These are phyloP conservation scores for Drosophila niveifrons DNA, from an alignment of 2,888 invertebrate genomes.

Conservation along the genomic window DNA sequence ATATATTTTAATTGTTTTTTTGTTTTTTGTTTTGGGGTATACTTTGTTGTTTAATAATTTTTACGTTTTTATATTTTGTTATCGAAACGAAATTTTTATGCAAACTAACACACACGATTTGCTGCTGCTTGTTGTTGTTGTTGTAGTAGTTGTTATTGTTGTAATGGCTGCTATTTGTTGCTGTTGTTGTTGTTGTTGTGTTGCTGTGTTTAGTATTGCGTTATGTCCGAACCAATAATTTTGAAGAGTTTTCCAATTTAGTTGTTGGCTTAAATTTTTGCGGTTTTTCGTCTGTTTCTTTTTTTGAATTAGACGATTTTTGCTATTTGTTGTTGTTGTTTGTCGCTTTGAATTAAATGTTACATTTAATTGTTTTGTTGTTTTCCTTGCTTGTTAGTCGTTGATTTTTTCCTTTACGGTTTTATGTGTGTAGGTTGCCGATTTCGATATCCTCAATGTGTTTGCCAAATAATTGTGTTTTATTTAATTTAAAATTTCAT, in stretches of 20 bases:
- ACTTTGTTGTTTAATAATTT: constrained; percentile 37
- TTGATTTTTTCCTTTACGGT: constrained; percentile 34
- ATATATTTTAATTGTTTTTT: constrained; percentile 46
- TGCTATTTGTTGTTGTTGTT: constrained; percentile 47
- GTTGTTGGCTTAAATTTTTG: constrained; percentile 82
- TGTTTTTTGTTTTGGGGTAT: constrained; percentile 36
- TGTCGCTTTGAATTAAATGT: constrained; percentile 47
- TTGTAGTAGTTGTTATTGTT: constrained; percentile 54
- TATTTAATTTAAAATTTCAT: constrained; percentile 18
- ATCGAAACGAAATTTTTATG: constrained; percentile 85
- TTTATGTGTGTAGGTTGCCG: constrained; percentile 35
- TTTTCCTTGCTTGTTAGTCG: constrained; percentile 41
- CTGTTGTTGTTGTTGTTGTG: constrained; percentile 61
- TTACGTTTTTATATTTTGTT: constrained; percentile 65
- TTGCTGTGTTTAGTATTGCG: constrained; percentile 82
- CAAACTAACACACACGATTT: constrained; percentile 83
- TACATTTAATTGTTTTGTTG: constrained; percentile 61
- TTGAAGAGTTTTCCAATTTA: constrained; percentile 84
- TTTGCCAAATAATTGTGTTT: constrained; percentile 44
- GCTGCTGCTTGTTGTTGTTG: constrained; percentile 59
- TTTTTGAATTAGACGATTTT: constrained; percentile 57
- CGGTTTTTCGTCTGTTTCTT: constrained; percentile 60
- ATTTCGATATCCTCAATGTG: constrained; percentile 27
- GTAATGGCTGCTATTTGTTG: constrained; percentile 45
- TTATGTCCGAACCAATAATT: constrained; percentile 85